Evolutionary conservation across 2,888 invertebrate genomes (phyloP).

Genomic region (Phalera bucephala): DNA sequence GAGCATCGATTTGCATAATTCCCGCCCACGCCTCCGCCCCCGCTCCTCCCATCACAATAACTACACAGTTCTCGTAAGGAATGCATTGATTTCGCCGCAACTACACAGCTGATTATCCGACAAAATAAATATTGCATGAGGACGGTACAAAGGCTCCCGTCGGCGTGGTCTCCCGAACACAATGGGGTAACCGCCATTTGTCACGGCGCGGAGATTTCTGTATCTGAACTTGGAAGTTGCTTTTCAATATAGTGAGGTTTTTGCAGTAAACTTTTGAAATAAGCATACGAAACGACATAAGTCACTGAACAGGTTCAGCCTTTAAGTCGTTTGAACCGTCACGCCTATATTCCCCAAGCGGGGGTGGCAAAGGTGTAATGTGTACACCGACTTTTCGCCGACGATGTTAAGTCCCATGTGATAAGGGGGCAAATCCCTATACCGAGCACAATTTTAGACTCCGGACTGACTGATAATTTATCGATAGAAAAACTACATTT

Average conservation of each 20-base stretch:
- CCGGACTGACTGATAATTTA: no score
- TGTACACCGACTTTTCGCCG: no score
- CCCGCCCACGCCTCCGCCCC: neutral
- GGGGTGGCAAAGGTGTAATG: no score
- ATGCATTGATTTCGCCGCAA: constrained; percentile 49
- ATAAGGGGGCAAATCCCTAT: no score
- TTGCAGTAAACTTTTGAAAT: no score
- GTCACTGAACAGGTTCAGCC: no score
- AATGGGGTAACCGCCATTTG: constrained; percentile 8
- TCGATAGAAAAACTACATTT: no score
- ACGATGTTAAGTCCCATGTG: no score
- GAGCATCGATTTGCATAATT: neutral
- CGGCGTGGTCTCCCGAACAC: constrained; percentile 14
- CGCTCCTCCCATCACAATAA: constrained; percentile 6
- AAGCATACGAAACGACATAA: no score
- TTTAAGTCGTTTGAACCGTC: no score
- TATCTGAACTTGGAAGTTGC: neutral
- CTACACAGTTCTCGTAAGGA: constrained; percentile 29
- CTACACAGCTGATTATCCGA: constrained; percentile 40
- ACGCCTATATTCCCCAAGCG: no score
- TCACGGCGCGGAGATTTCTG: neutral
- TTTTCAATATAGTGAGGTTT: neutral
- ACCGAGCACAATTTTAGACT: no score
- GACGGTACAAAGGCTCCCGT: constrained; percentile 11
- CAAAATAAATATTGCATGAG: constrained; percentile 61